Percentiles rank a stretch among this genome's conserved stretches.
phyloP scores from a whole-genome alignment of 2,113 vertebrate species.

The Eretmochelys imbricata region DNA sequence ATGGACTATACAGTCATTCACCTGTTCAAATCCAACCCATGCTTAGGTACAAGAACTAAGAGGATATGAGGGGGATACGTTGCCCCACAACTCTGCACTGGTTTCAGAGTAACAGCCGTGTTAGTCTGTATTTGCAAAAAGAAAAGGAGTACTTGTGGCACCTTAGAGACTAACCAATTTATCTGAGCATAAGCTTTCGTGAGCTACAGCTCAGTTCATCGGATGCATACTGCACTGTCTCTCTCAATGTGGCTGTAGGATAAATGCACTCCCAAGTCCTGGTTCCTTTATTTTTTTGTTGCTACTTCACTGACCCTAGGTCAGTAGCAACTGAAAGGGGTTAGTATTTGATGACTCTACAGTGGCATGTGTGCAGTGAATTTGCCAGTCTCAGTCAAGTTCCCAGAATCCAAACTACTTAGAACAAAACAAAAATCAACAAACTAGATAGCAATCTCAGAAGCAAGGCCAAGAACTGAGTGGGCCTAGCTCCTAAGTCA shows the following conservation, averaged over 20 bases:
- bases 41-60: rapidly evolving
- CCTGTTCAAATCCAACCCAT: conserved; percentile 45
- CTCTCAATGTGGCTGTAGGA: background rate
- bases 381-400: background rate
- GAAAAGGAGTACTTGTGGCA: too few species aligned
- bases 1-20: conserved; percentile 45
- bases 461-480: background rate
- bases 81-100: background rate
- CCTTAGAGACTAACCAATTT: too few species aligned
- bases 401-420: background rate
- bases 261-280: background rate
- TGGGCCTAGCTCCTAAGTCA: background rate
- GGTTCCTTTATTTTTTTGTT: background rate
- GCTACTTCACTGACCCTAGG: background rate
- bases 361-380: background rate
- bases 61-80: background rate
- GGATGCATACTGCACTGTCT: too few species aligned
- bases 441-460: background rate
- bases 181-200: too few species aligned
- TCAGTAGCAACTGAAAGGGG: background rate
- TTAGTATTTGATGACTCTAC: background rate
- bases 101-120: too few species aligned
- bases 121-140: too few species aligned
- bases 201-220: too few species aligned
- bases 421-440: background rate